Evolutionary conservation across 2,113 vertebrate genomes (phyloP), one percentile per base, ranked within the genome.

Genomic region (Apus apus): DNA sequence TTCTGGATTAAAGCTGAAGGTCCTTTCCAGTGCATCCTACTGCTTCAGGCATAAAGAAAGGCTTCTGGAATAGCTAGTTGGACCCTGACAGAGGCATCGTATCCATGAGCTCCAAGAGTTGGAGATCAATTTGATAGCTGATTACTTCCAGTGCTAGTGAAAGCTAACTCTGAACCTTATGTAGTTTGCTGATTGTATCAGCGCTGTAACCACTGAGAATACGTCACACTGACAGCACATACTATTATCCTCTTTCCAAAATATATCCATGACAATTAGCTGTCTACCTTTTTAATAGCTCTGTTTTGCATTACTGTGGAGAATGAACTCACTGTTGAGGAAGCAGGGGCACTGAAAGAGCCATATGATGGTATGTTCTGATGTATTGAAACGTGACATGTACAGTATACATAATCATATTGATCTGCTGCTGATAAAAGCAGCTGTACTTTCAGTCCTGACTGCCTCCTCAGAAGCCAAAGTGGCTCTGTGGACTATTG

Each of bases 211-310:
- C 65, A 27, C 8, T 90, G 75, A 67, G 53, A 87, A 84, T 43
- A 78, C 36, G 65, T 80, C 75, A 64, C 50, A 61, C 0, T 82
- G 90, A 86, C 79, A 86, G 85, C 45, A 85, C 48, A 11, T 94
- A 80, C 87, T 90, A 67, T 79, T 95, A 90, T 32, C 62, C 68
- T 81, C 86, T 93, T 85, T 56, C 65, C 76, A 51, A 82, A 82
- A 77, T 58, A 64, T 60, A 80, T 64, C 36, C 43, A 38, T 68
- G 51, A 86, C 67, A 86, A 92, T 95, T 94, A 91, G 53, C 92
- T 90, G 48, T 77, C 82, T 94, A 45, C 61, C 53, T 94, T 68
- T 34, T 40, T 86, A 78, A 93, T 67, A 81, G 48, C 68, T 77
- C 65, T 83, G 22, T 30, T 95, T 90, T 93, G 61, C 72, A 54